Conservation (phyloP, 2,797 vertebrate species). For the Sparidentex hasta region DNA sequence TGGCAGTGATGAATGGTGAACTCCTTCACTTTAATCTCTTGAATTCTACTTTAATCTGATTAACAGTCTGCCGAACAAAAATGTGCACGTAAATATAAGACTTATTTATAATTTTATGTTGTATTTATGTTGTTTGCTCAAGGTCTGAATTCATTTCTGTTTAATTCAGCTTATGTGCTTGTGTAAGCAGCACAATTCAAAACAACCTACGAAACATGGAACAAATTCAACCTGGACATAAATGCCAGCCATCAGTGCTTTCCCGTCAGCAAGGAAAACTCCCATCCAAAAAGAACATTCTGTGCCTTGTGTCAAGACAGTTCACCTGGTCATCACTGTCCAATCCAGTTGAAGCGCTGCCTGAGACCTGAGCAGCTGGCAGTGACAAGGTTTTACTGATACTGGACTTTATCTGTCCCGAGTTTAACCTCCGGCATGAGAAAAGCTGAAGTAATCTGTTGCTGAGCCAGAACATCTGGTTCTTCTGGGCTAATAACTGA, state of each 20-base stretch:
- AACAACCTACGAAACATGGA: neutral
- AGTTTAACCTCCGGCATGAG: slow-evolving; percentile 45
- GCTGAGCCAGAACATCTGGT: slow-evolving; percentile 31
- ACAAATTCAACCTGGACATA: neutral
- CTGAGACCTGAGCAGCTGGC: slow-evolving; percentile 70
- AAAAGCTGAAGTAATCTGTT: slow-evolving; percentile 7
- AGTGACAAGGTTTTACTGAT: slow-evolving; percentile 63
- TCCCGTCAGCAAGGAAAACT: slow-evolving; percentile 10
- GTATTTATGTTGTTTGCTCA: neutral
- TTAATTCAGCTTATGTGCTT: neutral
- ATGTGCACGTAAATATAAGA: neutral
- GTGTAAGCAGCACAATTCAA: neutral
- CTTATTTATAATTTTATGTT: neutral
- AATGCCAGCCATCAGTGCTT: neutral
- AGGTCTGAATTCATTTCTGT: neutral
- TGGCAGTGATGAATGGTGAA: neutral
- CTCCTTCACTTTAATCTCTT: neutral
- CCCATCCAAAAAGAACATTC: slow-evolving; percentile 29
- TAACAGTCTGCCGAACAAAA: neutral
- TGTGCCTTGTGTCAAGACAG: slow-evolving; percentile 8
- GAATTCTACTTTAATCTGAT: neutral
- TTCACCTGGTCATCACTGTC: slow-evolving; percentile 40
- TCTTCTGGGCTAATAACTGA: slow-evolving; percentile 35
- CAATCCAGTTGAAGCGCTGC: slow-evolving; percentile 15
- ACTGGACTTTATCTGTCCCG: slow-evolving; percentile 48